These are phyloP conservation scores for Antheraea yamamai DNA, from an alignment of 2,888 invertebrate species.

Conservation along the genomic window DNA sequence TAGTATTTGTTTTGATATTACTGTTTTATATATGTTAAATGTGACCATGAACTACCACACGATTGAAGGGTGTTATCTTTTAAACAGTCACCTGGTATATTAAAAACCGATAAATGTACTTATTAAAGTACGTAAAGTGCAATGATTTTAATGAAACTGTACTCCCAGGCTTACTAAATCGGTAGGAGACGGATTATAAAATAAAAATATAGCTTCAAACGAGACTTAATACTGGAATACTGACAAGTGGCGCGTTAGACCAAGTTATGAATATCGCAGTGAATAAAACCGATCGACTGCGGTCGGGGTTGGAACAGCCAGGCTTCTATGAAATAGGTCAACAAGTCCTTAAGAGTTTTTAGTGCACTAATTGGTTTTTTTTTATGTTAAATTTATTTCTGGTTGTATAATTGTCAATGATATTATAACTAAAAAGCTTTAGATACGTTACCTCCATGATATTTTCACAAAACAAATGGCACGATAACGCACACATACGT, in stretches of 20 bases:
- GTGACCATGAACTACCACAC: too few relatives aligned
- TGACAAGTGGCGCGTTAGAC: neutral
- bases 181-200: neutral
- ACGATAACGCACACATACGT: too few relatives aligned
- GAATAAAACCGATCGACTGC: constrained; percentile 7
- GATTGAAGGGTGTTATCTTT: too few relatives aligned
- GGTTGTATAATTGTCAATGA: neutral
- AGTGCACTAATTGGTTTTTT: neutral
- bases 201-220: neutral
- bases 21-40: too few relatives aligned
- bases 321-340: constrained; percentile 1
- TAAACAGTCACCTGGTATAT: too few relatives aligned
- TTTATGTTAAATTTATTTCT: neutral
- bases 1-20: too few relatives aligned
- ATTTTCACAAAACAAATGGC: too few relatives aligned
- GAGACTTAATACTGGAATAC: neutral
- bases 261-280: neutral
- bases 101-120: neutral
- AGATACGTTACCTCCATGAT: too few relatives aligned
- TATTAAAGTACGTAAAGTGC: neutral
- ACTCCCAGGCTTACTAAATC: neutral
- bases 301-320: constrained; percentile 3
- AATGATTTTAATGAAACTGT: neutral
- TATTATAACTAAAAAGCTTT: too few relatives aligned
- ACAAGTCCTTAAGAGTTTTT: constrained; percentile 3